Conservation (phyloP, 2,888 invertebrate genomes). For the Pelosia muscerda region DNA sequence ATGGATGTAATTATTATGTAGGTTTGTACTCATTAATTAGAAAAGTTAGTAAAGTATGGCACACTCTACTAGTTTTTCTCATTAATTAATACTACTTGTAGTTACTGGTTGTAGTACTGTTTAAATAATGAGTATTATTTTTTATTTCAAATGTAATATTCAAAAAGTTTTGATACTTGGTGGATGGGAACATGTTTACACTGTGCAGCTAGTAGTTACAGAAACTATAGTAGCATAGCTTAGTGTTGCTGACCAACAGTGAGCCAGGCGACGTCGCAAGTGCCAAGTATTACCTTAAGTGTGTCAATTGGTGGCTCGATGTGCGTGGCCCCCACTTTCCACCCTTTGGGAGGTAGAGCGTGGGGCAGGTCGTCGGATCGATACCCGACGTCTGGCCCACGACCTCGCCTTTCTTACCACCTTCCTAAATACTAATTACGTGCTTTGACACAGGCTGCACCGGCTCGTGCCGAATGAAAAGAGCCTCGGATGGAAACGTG, state of each 20-base stretch:
- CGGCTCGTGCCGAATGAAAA: slow-evolving; percentile 81
- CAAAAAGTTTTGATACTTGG: slow-evolving; percentile 16
- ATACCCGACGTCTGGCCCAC: slow-evolving; percentile 89
- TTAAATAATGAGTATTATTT: too few species aligned
- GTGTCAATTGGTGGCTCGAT: slow-evolving; percentile 86
- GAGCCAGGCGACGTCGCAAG: slow-evolving; percentile 72
- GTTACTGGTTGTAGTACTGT: too few species aligned
- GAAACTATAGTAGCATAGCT: slow-evolving; percentile 33
- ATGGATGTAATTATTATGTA: neutral
- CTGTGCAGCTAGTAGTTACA: slow-evolving; percentile 22
- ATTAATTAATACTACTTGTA: too few species aligned
- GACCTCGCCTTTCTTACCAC: slow-evolving; percentile 87
- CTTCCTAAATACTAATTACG: slow-evolving; percentile 88
- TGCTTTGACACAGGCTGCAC: slow-evolving; percentile 86
- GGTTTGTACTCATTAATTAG: too few species aligned
- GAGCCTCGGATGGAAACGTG: slow-evolving; percentile 76
- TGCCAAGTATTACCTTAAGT: slow-evolving; percentile 85
- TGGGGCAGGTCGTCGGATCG: slow-evolving; percentile 88
- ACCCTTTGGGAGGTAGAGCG: slow-evolving; percentile 69
- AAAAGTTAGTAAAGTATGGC: too few species aligned
- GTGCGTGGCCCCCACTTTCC: slow-evolving; percentile 80
- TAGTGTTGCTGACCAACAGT: slow-evolving; percentile 61
- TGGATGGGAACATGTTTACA: neutral
- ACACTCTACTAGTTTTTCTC: too few species aligned
- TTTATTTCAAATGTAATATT: slow-evolving; percentile 36